Evolutionary conservation across 64 coral and sea anemone genomes (phyloP).

Genomic region (Stichodactyla mertensii): DNA sequence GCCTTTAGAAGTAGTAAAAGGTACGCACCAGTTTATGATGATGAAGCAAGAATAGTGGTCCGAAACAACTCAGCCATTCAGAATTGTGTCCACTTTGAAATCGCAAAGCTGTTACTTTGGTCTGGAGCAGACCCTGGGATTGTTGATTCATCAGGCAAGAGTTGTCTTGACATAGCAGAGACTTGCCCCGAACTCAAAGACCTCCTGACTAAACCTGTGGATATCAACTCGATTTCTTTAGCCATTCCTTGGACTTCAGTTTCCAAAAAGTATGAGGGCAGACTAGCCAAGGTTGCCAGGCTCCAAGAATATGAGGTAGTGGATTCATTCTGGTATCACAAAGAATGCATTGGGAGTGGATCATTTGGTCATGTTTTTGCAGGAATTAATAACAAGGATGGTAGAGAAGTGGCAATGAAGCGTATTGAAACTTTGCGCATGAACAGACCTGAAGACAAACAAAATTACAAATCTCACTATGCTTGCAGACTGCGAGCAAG

Average conservation of each 20-base stretch:
- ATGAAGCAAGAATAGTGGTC: no score
- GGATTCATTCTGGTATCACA: neutral
- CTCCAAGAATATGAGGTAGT: neutral
- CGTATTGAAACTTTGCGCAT: neutral
- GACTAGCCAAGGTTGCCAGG: neutral
- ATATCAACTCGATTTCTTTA: neutral
- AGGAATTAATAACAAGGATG: neutral
- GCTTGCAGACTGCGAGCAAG: constrained; percentile 1
- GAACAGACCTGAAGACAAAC: neutral
- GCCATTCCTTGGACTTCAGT: neutral
- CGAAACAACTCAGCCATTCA: no score
- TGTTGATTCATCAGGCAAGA: neutral
- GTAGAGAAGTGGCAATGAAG: neutral
- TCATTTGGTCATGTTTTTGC: constrained; percentile 3
- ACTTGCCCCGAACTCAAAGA: neutral
- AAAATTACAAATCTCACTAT: neutral
- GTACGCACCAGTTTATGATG: no score
- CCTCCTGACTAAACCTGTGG: neutral
- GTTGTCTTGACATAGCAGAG: neutral
- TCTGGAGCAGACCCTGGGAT: neutral
- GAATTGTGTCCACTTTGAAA: neutral
- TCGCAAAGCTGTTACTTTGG: neutral
- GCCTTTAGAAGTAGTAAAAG: no score
- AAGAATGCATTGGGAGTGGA: neutral
- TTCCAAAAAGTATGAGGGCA: neutral